These are phyloP conservation scores for Pollicipes pollicipes DNA, from an alignment of 1,140 invertebrate species.

Conservation along the genomic window DNA sequence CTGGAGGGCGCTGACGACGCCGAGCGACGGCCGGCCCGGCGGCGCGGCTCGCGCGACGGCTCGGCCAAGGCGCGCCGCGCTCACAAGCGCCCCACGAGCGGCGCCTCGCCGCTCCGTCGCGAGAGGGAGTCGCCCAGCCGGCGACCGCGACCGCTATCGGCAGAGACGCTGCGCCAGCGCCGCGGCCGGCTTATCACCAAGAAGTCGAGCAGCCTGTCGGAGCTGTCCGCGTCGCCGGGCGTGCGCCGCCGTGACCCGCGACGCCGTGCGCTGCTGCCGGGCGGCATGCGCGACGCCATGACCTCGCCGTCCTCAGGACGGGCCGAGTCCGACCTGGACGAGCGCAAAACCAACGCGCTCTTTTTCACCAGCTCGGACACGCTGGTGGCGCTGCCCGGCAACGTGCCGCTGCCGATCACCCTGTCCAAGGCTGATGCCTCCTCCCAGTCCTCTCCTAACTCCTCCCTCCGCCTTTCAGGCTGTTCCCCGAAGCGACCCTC, in stretches of 20 bases:
- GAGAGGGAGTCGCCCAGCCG: not conserved
- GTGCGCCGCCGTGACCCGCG: not conserved
- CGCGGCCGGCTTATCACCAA: not conserved
- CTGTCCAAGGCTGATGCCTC: not conserved
- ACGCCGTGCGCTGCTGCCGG: not conserved
- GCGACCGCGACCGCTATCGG: not conserved
- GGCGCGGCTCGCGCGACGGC: not conserved
- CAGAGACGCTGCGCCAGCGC: not conserved
- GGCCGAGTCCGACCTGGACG: not conserved
- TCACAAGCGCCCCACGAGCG: not conserved
- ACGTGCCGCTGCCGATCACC: not conserved
- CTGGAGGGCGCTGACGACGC: not conserved
- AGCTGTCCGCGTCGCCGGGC: not conserved
- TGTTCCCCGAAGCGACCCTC: not conserved
- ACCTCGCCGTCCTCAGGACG: not conserved
- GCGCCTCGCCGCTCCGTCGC: not conserved
- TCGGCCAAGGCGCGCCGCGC: too few species aligned
- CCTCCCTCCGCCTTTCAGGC: not conserved
- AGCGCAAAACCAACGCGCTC: not conserved
- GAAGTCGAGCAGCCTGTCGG: not conserved
- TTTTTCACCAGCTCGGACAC: not conserved
- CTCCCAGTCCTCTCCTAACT: not conserved
- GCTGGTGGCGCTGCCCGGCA: not conserved
- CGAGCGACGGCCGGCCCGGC: too few species aligned
- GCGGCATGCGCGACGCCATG: not conserved